A percentile compares a stretch with the other conserved stretches of the same genome.
Conservation (phyloP, 1,140 invertebrate species). For the Bombus balteatus region DNA sequence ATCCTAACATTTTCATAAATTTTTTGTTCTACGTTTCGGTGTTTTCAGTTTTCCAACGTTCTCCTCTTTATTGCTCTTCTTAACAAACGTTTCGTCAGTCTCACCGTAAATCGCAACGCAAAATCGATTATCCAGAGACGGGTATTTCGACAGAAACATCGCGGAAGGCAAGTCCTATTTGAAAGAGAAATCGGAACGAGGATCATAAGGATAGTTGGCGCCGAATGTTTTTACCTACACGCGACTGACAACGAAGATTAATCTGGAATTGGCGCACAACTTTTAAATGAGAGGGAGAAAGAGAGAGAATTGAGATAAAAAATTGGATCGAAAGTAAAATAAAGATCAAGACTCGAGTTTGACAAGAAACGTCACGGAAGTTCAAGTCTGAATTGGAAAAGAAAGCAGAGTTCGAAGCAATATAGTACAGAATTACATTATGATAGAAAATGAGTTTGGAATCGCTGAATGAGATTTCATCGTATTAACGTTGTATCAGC, state of each 20-base stretch:
- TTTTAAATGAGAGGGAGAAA: background rate
- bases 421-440: background rate
- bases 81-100: background rate
- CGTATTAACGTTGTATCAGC: background rate
- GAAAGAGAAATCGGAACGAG: background rate
- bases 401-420: background rate
- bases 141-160: background rate
- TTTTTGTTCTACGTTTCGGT: constrained; percentile 65
- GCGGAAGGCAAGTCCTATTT: background rate
- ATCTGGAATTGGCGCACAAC: background rate
- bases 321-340: background rate
- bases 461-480: background rate
- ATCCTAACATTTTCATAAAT: constrained; percentile 66
- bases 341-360: background rate
- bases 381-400: no score
- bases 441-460: no score
- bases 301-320: background rate
- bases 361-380: background rate
- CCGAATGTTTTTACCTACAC: constrained; percentile 6
- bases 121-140: background rate
- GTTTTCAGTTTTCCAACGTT: constrained; percentile 58
- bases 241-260: constrained; percentile 1
- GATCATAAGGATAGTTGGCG: background rate
- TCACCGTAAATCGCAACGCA: background rate
- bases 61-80: constrained; percentile 12